These are phyloP conservation scores for Dermolepida albohirtum DNA, from an alignment of 2,888 invertebrate species.

Conservation along the genomic window DNA sequence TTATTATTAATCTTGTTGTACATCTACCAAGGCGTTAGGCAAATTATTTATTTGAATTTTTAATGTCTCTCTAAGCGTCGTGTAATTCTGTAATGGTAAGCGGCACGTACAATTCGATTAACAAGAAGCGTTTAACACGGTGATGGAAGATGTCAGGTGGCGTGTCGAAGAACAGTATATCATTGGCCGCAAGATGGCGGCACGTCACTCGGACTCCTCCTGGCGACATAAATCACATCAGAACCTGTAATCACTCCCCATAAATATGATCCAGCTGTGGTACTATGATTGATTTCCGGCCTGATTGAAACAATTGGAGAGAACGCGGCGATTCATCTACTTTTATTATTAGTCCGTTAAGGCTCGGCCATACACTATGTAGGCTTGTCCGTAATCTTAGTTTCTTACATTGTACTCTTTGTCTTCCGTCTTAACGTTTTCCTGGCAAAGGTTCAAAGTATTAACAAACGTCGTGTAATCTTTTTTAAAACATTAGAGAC, in stretches of 20 bases:
- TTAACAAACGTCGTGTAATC: no score
- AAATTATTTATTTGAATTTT: background rate
- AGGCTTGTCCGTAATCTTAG: constrained; percentile 8
- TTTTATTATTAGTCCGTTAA: constrained; percentile 30
- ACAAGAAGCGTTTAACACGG: constrained; percentile 43
- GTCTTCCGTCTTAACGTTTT: background rate
- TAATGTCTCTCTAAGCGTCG: constrained; percentile 5
- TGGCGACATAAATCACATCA: constrained; percentile 51
- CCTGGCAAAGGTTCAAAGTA: background rate
- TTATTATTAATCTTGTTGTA: background rate
- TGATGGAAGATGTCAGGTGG: constrained; percentile 50
- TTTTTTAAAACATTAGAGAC: no score
- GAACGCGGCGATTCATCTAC: constrained; percentile 24
- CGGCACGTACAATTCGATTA: constrained; percentile 43
- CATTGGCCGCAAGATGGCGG: constrained; percentile 51
- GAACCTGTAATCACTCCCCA: constrained; percentile 53
- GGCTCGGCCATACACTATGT: constrained; percentile 16
- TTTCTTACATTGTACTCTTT: constrained; percentile 1
- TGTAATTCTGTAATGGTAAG: constrained; percentile 38
- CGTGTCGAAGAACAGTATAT: constrained; percentile 51
- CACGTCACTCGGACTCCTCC: constrained; percentile 51
- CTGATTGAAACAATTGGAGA: constrained; percentile 51
- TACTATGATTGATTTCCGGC: constrained; percentile 51
- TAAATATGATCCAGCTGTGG: constrained; percentile 53
- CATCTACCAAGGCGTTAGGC: background rate